Conservation (phyloP, 1,140 invertebrate species). For the Drosophila nasuta region DNA sequence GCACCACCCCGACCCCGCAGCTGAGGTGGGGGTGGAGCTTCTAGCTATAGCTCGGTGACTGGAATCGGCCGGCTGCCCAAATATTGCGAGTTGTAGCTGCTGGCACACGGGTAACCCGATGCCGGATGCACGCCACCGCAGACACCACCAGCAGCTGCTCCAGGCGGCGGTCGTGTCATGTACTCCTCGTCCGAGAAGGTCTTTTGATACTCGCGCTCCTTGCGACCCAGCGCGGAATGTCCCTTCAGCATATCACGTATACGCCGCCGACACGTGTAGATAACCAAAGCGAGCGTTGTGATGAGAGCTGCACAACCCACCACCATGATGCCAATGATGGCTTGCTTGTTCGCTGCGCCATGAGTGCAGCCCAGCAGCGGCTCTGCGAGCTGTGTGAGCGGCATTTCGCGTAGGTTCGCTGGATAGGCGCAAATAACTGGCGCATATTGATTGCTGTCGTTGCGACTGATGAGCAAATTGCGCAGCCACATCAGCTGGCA, state of each 20-base stretch:
- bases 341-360: constrained; percentile 90
- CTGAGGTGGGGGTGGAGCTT: constrained; percentile 85
- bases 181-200: constrained; percentile 94
- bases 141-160: not conserved
- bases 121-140: constrained; percentile 63
- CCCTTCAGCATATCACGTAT: constrained; percentile 93
- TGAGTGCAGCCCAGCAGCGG: constrained; percentile 93
- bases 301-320: constrained; percentile 89
- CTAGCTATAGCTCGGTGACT: constrained; percentile 97
- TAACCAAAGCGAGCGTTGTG: constrained; percentile 88
- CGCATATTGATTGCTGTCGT: constrained; percentile 85
- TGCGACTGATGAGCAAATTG: constrained; percentile 90
- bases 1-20: constrained; percentile 78
- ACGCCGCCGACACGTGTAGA: constrained; percentile 91
- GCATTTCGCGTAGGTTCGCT: constrained; percentile 88
- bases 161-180: constrained; percentile 87
- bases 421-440: constrained; percentile 90
- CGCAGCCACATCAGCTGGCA: constrained; percentile 92
- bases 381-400: constrained; percentile 88
- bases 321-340: constrained; percentile 90
- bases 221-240: constrained; percentile 90
- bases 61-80: constrained; percentile 90
- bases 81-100: constrained; percentile 74
- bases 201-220: constrained; percentile 95
- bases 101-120: constrained; percentile 51